Conservation (phyloP, 1,140 invertebrate species). For the Tenebrio molitor region DNA sequence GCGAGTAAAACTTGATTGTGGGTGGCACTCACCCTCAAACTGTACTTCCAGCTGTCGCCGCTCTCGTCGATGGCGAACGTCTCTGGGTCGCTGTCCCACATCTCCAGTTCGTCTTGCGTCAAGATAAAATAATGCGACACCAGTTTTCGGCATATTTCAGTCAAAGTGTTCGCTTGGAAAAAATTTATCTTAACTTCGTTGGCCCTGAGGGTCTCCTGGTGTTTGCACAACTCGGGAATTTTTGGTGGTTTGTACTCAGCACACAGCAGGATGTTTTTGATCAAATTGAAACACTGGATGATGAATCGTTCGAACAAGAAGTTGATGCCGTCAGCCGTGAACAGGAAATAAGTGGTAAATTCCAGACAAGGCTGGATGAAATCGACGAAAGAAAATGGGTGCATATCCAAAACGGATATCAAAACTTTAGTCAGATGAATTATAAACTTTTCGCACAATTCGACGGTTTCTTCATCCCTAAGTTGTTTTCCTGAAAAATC, state of each 20-base stretch:
- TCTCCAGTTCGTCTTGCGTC: slow-evolving; percentile 84
- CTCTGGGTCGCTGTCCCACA: slow-evolving; percentile 94
- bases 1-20: no score
- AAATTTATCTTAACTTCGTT: slow-evolving; percentile 79
- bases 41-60: slow-evolving; percentile 94
- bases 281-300: slow-evolving; percentile 90
- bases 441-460: slow-evolving; percentile 84
- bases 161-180: slow-evolving; percentile 78
- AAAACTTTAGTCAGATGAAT: slow-evolving; percentile 85
- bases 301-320: slow-evolving; percentile 87
- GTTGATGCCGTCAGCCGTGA: slow-evolving; percentile 82
- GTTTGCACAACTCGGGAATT: slow-evolving; percentile 69
- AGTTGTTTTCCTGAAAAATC: slow-evolving; percentile 73
- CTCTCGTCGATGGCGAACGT: slow-evolving; percentile 89
- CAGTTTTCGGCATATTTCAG: slow-evolving; percentile 86
- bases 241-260: slow-evolving; percentile 80
- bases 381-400: slow-evolving; percentile 84
- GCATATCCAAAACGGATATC: slow-evolving; percentile 79
- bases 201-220: slow-evolving; percentile 70
- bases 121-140: slow-evolving; percentile 91
- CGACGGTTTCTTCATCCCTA: slow-evolving; percentile 72
- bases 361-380: slow-evolving; percentile 85
- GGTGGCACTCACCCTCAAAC: slow-evolving; percentile 83
- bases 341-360: slow-evolving; percentile 88
- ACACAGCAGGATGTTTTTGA: slow-evolving; percentile 86